Base-by-base conservation (phyloP, 2,888 invertebrate genomes). In the Drosophila putrida region DNA sequence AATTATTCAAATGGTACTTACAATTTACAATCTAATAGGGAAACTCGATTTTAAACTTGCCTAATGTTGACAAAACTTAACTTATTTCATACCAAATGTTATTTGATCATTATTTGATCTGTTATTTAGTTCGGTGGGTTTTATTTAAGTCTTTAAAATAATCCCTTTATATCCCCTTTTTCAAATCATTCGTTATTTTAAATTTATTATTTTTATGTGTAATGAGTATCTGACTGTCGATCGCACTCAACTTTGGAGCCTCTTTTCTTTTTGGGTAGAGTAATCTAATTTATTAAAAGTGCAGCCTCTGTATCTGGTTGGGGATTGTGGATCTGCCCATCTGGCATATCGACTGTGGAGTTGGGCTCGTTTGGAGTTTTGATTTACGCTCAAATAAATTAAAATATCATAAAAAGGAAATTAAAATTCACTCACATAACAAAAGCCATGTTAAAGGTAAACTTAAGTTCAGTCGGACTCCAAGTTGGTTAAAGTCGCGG, bases 401-500 rank as follows among this genome's bases (percentile, higher is more conserved):
- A 90, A 90, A 90, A 90, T 91, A 90, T 90, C 88, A 90, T 91
- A 90, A 91, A 90, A 90, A 89, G 90, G 89, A 91, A 91, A 90
- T 90, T 90, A 90, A 91, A 90, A 90, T 90, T 90, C 89, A 89
- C 89, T 90, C 83, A 77, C 57, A 85, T 74, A 85, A 82, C 82
- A 84, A 84, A 82, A 68, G 73, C 55, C 58, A 41, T 35, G 36
- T 36, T 51, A 15, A 41, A 25, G 27, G 31, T 66, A 51, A 51
- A 13, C 50, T 68, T 63, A 49, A 58, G 13, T 33, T 49, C 27
- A 38, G 35, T 31, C 36, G 27, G 3, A 3, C 39, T 25, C 15
- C n/a, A 25, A 9, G 25, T 9, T 43, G 28, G 10, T 0, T 20
- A 20, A 20, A 20, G 20, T 27, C 36, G 31, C 39, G 25, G 38